These are phyloP conservation scores for Scomberomorus guttatus DNA, from an alignment of 2,797 vertebrate genomes.

Conservation along the genomic window DNA sequence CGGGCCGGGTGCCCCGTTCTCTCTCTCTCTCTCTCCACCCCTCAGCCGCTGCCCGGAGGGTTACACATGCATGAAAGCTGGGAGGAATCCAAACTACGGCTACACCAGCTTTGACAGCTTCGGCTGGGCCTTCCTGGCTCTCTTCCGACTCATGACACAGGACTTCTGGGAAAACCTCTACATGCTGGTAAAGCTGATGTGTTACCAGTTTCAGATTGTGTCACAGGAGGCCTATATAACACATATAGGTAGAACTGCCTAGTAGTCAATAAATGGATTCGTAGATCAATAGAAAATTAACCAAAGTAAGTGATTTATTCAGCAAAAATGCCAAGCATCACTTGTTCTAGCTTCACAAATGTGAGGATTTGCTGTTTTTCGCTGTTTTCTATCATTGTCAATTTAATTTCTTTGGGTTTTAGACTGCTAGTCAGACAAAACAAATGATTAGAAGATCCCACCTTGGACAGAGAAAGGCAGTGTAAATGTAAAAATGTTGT, in stretches of 20 bases:
- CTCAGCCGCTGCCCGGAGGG: slow-evolving; percentile 96
- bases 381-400: not conserved
- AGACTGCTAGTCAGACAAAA: too few species aligned
- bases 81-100: slow-evolving; percentile 98
- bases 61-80: slow-evolving; percentile 97
- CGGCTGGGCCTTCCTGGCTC: slow-evolving; percentile 98
- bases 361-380: too few species aligned
- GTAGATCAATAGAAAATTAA: not conserved
- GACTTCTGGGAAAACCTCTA: slow-evolving; percentile 99
- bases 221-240: not conserved
- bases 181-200: slow-evolving; percentile 89
- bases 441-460: not conserved
- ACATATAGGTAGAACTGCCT: not conserved
- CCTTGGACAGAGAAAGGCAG: not conserved
- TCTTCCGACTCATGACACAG: slow-evolving; percentile 99
- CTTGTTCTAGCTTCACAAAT: too few species aligned
- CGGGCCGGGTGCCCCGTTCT: slow-evolving; percentile 35
- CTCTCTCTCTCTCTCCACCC: slow-evolving; percentile 26
- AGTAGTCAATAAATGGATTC: not conserved
- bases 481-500: too few species aligned
- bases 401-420: not conserved
- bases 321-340: not conserved
- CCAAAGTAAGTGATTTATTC: not conserved
- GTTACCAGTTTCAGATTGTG: slow-evolving; percentile 11
- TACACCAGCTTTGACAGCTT: slow-evolving; percentile 99